These are phyloP conservation scores for Crenichthys baileyi DNA, from an alignment of 2,797 vertebrate genomes.

Conservation along the genomic window DNA sequence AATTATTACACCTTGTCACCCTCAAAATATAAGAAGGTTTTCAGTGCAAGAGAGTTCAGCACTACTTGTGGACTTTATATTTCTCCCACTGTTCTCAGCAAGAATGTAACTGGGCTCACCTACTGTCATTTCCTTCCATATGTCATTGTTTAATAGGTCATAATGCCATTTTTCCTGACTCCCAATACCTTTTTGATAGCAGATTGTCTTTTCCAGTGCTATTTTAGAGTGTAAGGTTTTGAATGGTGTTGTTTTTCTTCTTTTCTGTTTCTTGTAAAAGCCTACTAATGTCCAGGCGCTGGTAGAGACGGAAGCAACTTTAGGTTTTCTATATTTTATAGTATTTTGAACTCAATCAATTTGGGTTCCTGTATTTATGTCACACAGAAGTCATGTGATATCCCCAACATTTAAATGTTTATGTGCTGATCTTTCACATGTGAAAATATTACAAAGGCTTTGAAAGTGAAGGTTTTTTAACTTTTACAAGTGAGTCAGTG, in stretches of 20 bases:
- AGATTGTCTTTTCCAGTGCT: background rate
- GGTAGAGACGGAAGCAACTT: background rate
- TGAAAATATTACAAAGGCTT: background rate
- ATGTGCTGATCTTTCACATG: background rate
- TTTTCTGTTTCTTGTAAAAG: background rate
- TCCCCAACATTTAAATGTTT: background rate
- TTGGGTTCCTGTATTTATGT: background rate
- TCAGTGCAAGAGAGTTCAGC: slow-evolving; percentile 8
- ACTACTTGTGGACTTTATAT: slow-evolving; percentile 15
- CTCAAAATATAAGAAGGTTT: slow-evolving; percentile 22
- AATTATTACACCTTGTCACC: slow-evolving; percentile 8
- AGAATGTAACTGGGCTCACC: slow-evolving; percentile 24
- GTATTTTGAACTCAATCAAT: background rate
- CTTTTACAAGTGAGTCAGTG: background rate
- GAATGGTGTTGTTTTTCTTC: background rate
- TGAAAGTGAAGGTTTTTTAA: background rate
- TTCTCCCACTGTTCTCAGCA: slow-evolving; percentile 16
- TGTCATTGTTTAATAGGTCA: background rate
- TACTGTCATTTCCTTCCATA: slow-evolving; percentile 42
- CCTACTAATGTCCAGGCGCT: background rate
- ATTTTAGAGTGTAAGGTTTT: background rate
- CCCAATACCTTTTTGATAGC: slow-evolving; percentile 9
- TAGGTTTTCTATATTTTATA: background rate
- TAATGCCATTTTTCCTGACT: slow-evolving; percentile 30
- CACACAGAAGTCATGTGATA: background rate